Percentiles rank a stretch among this genome's conserved stretches.
phyloP scores from a whole-genome alignment of 2,888 invertebrate genomes.

The Anorthoa munda region DNA sequence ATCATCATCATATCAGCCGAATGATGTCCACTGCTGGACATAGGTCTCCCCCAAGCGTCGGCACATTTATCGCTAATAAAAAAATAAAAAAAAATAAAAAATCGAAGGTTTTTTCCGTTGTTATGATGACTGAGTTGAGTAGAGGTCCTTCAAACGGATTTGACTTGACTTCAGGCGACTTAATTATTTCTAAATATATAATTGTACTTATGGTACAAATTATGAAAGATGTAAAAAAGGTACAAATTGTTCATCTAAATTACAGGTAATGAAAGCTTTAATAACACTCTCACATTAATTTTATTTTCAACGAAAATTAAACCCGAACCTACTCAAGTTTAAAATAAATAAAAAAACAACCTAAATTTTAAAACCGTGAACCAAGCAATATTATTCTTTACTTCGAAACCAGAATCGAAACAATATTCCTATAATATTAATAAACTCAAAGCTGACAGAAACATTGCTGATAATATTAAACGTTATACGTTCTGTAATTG shows the following conservation, averaged over 20 bases:
- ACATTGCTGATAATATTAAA: conserved; percentile 68
- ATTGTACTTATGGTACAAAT: too few species aligned
- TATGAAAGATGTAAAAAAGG: too few species aligned
- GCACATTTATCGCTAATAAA: too few species aligned
- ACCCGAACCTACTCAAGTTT: neutral
- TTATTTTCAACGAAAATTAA: neutral
- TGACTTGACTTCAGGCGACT: too few species aligned
- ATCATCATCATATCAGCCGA: too few species aligned
- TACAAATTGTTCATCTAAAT: neutral
- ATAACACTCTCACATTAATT: neutral
- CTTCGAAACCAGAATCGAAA: conserved; percentile 32
- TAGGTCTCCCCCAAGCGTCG: too few species aligned
- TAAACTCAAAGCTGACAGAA: conserved; percentile 50
- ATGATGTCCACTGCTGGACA: too few species aligned
- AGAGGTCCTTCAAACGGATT: too few species aligned
- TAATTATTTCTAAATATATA: neutral
- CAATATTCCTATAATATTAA: conserved; percentile 52
- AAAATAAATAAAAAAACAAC: neutral
- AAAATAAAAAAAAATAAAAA: too few species aligned
- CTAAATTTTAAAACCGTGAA: neutral
- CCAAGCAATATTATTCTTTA: conserved; percentile 27
- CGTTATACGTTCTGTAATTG: conserved; percentile 60
- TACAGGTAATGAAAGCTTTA: neutral
- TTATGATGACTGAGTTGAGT: too few species aligned
- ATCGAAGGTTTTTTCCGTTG: too few species aligned